phyloP scores from a whole-genome alignment of 2,113 vertebrate genomes.

The Crotophaga sulcirostris region DNA sequence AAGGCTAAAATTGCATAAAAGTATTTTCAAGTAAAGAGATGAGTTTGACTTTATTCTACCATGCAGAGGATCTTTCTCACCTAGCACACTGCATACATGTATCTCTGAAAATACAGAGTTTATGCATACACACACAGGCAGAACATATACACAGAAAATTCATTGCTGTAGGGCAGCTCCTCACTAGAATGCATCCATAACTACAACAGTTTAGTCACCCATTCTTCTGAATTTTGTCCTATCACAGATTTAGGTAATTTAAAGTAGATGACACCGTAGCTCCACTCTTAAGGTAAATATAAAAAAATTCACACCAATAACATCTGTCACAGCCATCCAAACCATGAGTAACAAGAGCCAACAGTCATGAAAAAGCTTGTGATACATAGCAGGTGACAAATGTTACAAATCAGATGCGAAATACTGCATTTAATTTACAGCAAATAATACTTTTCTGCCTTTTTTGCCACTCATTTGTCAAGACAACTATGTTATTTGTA shows the following conservation, averaged over 20 bases:
- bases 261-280: neutral
- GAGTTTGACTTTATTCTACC: neutral
- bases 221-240: neutral
- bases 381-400: neutral
- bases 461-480: neutral
- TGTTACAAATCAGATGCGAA: neutral
- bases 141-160: neutral
- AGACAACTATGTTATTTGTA: fast-evolving
- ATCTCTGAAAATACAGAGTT: neutral
- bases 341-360: neutral
- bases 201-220: neutral
- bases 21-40: neutral
- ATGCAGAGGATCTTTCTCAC: neutral
- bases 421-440: neutral
- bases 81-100: neutral
- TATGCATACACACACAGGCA: neutral
- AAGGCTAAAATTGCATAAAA: neutral
- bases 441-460: neutral
- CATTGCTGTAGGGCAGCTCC: neutral
- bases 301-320: neutral
- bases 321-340: neutral
- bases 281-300: neutral
- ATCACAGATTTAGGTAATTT: neutral
- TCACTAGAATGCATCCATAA: neutral
- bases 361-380: neutral